A percentile compares a stretch with the other conserved stretches of the same genome.
These are phyloP conservation scores for Sialia sialis DNA, from an alignment of 2,113 vertebrate genomes.

Conservation along the genomic window DNA sequence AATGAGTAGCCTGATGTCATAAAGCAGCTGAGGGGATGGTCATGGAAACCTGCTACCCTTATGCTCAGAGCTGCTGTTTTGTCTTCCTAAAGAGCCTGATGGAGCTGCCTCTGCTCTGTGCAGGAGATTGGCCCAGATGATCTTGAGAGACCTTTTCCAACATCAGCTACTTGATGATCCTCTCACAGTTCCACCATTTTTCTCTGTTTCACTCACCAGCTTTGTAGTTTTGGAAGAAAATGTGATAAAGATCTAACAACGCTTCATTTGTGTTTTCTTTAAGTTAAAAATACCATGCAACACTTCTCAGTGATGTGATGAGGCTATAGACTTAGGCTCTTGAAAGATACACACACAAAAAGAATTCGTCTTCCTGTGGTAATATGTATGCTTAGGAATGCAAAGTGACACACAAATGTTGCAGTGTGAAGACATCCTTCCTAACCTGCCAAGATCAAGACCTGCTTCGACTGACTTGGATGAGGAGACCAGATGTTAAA, in stretches of 20 bases:
- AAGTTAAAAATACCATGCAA: neutral
- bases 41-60: neutral
- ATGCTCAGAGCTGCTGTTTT: neutral
- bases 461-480: neutral
- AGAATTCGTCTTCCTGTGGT: neutral
- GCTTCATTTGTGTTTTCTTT: neutral
- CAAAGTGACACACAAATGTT: neutral
- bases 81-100: neutral
- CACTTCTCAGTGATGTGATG: neutral
- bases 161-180: neutral
- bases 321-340: neutral
- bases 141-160: neutral
- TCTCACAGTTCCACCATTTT: neutral
- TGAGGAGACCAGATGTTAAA: neutral
- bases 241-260: neutral
- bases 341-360: neutral
- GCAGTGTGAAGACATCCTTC: neutral
- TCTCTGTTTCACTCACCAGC: neutral
- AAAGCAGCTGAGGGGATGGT: neutral
- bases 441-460: neutral
- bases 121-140: neutral
- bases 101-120: neutral
- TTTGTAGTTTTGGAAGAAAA: neutral
- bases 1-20: neutral
- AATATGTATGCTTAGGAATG: fast-evolving